These are phyloP conservation scores for Sturmia bella DNA, from an alignment of 2,888 invertebrate species.

Conservation along the genomic window DNA sequence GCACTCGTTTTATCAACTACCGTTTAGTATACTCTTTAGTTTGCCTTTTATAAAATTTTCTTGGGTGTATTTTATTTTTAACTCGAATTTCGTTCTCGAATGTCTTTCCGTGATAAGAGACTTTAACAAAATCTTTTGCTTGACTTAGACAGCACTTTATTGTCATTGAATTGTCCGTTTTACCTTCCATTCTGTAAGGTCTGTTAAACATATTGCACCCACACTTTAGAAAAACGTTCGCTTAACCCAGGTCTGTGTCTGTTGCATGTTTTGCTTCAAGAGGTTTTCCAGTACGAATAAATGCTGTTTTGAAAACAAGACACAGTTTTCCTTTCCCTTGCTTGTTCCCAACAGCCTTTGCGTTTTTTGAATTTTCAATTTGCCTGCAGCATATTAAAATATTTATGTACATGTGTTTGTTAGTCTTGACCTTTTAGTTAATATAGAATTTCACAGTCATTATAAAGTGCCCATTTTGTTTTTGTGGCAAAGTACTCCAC, in stretches of 20 bases:
- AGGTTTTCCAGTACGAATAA: conserved; percentile 62
- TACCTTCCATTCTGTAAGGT: conserved; percentile 15
- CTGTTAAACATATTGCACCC: conserved; percentile 64
- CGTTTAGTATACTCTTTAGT: no score
- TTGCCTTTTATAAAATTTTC: neutral
- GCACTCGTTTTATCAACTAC: no score
- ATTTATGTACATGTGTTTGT: no score
- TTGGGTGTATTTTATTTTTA: conserved; percentile 19
- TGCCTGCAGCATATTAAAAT: conserved; percentile 37
- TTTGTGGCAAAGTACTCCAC: neutral
- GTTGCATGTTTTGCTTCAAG: conserved; percentile 2
- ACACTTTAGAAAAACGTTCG: conserved; percentile 42
- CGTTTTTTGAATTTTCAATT: conserved; percentile 39
- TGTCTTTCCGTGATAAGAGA: conserved; percentile 8
- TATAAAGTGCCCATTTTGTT: conserved; percentile 42
- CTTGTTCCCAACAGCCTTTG: conserved; percentile 9
- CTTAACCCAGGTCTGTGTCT: conserved; percentile 7
- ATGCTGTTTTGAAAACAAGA: conserved; percentile 35
- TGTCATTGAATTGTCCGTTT: neutral
- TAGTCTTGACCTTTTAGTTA: conserved; percentile 46
- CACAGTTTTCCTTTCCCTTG: conserved; percentile 17
- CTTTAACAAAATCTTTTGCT: conserved; percentile 15
- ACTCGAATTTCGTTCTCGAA: conserved; percentile 20
- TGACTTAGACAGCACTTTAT: neutral
- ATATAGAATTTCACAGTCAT: conserved; percentile 13